Evolutionary conservation across 2,888 invertebrate genomes (phyloP), one percentile per base, ranked within the genome.

Genomic region (Periphyllus acericola): DNA sequence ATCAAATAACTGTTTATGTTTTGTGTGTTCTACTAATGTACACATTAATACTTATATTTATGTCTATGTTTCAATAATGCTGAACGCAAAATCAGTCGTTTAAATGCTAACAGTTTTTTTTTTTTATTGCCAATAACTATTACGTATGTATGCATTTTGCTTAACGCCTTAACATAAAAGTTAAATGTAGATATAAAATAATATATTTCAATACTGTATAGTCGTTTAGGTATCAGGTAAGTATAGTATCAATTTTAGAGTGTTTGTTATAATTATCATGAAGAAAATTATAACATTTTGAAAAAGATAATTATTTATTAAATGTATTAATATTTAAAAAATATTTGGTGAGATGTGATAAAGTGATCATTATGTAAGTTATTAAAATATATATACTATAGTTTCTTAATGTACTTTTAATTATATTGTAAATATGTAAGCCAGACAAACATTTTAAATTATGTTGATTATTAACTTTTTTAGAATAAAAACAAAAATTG

Each of bases 401-500:
- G 66, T 9, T 66, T 66, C 8, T 66, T n/a, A 60, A 60, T 60
- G 66, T n/a, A 6, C n/a, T n/a, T 66, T 66, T 66, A 68, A 68
- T 25, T 11, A n/a, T n/a, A n/a, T 68, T 68, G 14, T 68, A n/a
- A 60, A 68, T 25, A 8, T 3, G 34, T 21, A 36, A 21, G 71
- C 40, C 21, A 81, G 25, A n/a, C 21, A 3, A 36, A 80, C 6
- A 46, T 71, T 68, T 68, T 25, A 74, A 40, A 21, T 25, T 40
- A n/a, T 83, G 75, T 74, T 60, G 14, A 66, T 83, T 75, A 55
- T 75, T 14, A 74, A 83, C 1, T 75, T 21, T 75, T 83, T 29
- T 14, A 40, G 74, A 83, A 75, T 60, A 75, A 32, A 60, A 83
- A 36, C n/a, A 34, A 82, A 55, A 75, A 36, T 75, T 36, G 21